Percentiles rank a stretch among this genome's conserved stretches.
Conservation (phyloP, 2,113 vertebrate species). For the Tursiops truncatus region DNA sequence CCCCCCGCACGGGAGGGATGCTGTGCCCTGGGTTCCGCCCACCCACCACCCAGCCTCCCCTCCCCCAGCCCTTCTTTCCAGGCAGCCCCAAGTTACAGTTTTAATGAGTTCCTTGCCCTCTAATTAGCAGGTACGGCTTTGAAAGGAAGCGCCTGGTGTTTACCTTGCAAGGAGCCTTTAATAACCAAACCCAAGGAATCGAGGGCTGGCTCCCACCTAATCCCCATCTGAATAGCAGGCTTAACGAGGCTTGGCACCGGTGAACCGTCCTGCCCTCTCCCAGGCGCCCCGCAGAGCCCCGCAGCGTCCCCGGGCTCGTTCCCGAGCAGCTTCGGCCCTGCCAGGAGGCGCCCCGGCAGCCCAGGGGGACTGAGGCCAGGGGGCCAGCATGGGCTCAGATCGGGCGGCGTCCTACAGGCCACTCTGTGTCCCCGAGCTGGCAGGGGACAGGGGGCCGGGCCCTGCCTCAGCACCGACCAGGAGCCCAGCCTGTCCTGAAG, state of each 20-base stretch:
- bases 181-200: slow-evolving; percentile 62
- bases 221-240: slow-evolving; percentile 38
- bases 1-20: not conserved
- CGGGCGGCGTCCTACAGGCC: not conserved
- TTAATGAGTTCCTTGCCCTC: slow-evolving; percentile 76
- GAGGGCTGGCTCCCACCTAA: slow-evolving; percentile 59
- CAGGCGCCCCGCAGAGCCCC: not conserved
- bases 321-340: not conserved
- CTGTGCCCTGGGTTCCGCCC: not conserved
- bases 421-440: not conserved
- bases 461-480: not conserved
- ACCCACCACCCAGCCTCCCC: not conserved
- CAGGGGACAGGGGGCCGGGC: not conserved
- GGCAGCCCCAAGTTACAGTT: slow-evolving; percentile 64
- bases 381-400: rapidly evolving
- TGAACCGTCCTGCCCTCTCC: slow-evolving; percentile 29
- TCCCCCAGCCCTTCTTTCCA: not conserved
- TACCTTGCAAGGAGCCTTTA: slow-evolving; percentile 72
- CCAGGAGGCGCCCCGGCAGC: not conserved
- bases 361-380: not conserved
- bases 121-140: slow-evolving; percentile 77
- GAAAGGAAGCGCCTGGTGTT: slow-evolving; percentile 75
- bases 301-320: not conserved
- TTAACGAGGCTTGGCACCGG: slow-evolving; percentile 66
- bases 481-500: not conserved